Evolutionary conservation across 2,113 vertebrate genomes (phyloP).

Genomic region (Geothlypis trichas): DNA sequence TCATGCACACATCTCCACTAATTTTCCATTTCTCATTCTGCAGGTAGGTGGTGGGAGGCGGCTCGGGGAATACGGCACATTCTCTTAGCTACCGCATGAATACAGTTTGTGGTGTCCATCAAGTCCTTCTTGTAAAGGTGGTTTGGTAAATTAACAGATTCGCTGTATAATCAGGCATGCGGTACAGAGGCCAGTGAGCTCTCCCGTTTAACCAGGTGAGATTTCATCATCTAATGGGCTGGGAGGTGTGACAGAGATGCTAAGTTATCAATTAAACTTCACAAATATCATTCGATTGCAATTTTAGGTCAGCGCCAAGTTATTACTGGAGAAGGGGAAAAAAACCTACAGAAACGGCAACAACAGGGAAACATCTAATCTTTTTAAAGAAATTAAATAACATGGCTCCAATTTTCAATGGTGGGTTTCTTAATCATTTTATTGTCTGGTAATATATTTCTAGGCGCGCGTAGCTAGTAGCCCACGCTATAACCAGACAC

Average conservation of each 20-base stretch:
- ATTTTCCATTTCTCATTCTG: constrained; percentile 98
- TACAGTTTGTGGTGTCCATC: constrained; percentile 81
- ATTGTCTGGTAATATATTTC: constrained; percentile 39
- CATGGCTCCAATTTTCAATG: constrained; percentile 36
- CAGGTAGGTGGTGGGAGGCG: constrained; percentile 83
- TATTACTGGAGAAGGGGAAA: constrained; percentile 37
- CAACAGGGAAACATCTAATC: constrained; percentile 50
- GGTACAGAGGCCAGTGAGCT: constrained; percentile 79
- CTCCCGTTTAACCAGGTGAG: constrained; percentile 81
- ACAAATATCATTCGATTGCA: constrained; percentile 77
- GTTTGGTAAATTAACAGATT: constrained; percentile 89
- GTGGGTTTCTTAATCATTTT: constrained; percentile 40
- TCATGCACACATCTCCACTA: constrained; percentile 95
- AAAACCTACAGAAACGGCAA: constrained; percentile 41
- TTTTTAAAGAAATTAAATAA: constrained; percentile 62
- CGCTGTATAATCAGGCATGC: constrained; percentile 89
- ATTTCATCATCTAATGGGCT: constrained; percentile 83
- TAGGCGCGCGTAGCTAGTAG: neutral
- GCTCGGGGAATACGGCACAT: constrained; percentile 86
- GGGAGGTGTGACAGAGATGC: constrained; percentile 82
- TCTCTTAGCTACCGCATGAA: constrained; percentile 86
- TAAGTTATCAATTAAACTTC: constrained; percentile 85
- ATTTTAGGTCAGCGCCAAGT: constrained; percentile 70
- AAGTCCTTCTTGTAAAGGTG: constrained; percentile 78
- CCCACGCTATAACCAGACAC: neutral